Evolutionary conservation across 2,888 invertebrate species (phyloP), one percentile per base, ranked within the genome.

Genomic region (Esperia sulphurella): DNA sequence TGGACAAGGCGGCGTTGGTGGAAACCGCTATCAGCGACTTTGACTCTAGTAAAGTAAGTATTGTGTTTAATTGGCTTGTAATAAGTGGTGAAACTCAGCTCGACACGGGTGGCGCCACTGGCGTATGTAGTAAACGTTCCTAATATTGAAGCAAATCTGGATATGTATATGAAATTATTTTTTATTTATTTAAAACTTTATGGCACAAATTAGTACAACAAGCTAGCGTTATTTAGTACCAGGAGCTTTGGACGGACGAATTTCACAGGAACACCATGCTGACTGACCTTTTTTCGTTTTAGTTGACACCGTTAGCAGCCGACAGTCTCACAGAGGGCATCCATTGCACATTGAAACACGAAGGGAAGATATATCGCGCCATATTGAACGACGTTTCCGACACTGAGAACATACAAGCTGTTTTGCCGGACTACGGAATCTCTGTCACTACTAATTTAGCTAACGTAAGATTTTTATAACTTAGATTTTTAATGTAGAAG

Each of bases 381-480:
- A 81, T 88, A 49, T 57, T 90, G 1, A 66, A 64, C 38, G 81
- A 84, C 41, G 71, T 71, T 0, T 55, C 81, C 0, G 82, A 84
- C 49, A 54, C 65, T 0, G 52, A 56, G 4, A 70, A 74, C 5
- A 68, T 89, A 4, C 61, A 57, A 33, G 83, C 83, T 0, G 75
- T 79, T 28, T 55, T 90, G 54, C 82, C 90, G 0, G 90, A 90
- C 62, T 82, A 82, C 45, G 90, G 90, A 0, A 78, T 71, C 14
- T 61, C 71, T 0, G 70, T 89, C 33, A 74, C 74, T 29, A 79
- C 86, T 0, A 48, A 75, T 0, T 53, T 78, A 31, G 82, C 81
- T 31, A 77, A 90, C 61, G 90, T 90, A 60, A 69, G 78, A 10
- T 35, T 35, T 8, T 64, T n/a, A 4, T n/a, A 13, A 33, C 14